Evolutionary conservation across 2,113 vertebrate genomes (phyloP), one percentile per base, ranked within the genome.

Genomic region (Macrotus californicus): DNA sequence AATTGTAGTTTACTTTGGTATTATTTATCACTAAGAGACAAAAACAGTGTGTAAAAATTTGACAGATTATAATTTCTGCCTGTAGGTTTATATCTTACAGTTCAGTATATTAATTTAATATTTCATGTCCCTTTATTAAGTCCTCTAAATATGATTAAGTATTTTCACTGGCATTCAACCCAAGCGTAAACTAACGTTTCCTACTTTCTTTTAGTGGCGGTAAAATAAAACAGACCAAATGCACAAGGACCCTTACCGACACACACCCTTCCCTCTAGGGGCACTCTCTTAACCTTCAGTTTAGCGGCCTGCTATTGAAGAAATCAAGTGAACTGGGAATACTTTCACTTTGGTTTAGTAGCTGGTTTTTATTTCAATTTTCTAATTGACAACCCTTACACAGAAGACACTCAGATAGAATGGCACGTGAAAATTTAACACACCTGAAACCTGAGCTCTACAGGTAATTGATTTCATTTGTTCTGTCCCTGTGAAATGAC

Each of bases 111-210:
- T 88, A 91, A 93, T 59, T 66, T 91, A 93, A 94, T 89, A 69
- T 26, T 81, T 84, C 18, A 29, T 29, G 26, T 73, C 46, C 72
- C 46, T 95, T 96, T 91, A 85, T 93, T 92, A 96, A 94, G 50
- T 69, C 48, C 67, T 95, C 50, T 91, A 83, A 94, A 81, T 87
- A 89, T 92, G 84, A 96, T 24, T 73, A 94, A 85, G 43, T 36
- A 64, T 89, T 94, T 93, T 90, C 10, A 26, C 73, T 73, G n/a
- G 59, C n/a, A 96, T 69, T 85, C 76, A 94, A 89, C 19, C 9
- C 1, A 24, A 12, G 13, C 7, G 95, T 54, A 83, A 94, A 43
- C 46, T 75, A 24, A 73, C 41, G 66, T 84, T 75, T 36, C 26
- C 41, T 34, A 41, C 31, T 94, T 75, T 67, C 73, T 16, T 79